A percentile compares a stretch with the other conserved stretches of the same genome.
Evolutionary conservation across 2,888 invertebrate genomes (phyloP).

Genomic region (Troides oblongomaculatus): DNA sequence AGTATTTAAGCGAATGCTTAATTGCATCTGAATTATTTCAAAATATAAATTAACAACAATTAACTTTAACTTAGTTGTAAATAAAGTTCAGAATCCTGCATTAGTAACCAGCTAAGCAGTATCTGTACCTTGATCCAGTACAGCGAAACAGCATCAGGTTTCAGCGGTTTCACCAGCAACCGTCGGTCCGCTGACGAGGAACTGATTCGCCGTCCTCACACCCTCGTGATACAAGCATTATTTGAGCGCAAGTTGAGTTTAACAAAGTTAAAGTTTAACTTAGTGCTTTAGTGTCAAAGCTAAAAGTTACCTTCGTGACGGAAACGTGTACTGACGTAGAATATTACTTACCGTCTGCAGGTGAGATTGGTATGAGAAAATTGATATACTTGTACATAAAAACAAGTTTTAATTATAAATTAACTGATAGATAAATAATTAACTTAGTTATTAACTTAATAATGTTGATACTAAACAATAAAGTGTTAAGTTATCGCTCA

Average conservation of each 20-base stretch:
- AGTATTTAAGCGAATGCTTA: constrained; percentile 22
- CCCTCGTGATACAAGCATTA: constrained; percentile 30
- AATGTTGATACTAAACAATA: no score
- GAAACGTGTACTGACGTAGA: constrained; percentile 53
- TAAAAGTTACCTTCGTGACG: constrained; percentile 52
- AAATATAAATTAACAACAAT: constrained; percentile 17
- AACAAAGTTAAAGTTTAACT: constrained; percentile 31
- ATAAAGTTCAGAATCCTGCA: constrained; percentile 9
- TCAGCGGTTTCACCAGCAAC: constrained; percentile 55
- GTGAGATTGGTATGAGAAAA: constrained; percentile 17
- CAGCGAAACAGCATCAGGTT: constrained; percentile 48
- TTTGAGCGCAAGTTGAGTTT: constrained; percentile 22
- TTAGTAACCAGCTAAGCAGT: constrained; percentile 23
- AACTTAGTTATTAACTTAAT: no score
- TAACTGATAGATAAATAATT: no score
- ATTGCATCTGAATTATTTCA: constrained; percentile 16
- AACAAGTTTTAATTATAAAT: neutral
- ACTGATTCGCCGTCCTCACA: constrained; percentile 17
- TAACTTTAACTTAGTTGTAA: neutral
- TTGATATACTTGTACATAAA: neutral
- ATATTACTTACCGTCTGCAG: constrained; percentile 31
- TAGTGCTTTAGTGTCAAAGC: constrained; percentile 46
- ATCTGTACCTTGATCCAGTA: constrained; percentile 35
- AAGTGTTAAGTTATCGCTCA: no score
- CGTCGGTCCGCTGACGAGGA: constrained; percentile 30